Percentiles rank a stretch among this genome's conserved stretches.
phyloP scores from a whole-genome alignment of 1,140 invertebrate genomes.

The Drosophila suzukii region DNA sequence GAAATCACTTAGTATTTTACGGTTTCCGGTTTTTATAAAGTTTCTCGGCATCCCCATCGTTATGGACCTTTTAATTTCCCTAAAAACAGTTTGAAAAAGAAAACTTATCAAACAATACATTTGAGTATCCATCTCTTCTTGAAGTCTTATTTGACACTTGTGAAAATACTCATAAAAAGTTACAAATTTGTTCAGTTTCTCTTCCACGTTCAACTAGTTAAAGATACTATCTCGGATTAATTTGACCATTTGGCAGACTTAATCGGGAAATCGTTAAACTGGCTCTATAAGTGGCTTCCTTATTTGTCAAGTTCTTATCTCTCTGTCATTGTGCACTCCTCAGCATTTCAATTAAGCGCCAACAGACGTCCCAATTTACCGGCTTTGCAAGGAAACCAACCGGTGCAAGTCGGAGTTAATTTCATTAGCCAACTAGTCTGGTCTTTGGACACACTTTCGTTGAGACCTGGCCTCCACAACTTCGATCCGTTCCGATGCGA shows the following conservation, averaged over 20 bases:
- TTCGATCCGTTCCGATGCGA: slow-evolving; percentile 44
- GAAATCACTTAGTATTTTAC: neutral
- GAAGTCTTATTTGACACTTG: too few species aligned
- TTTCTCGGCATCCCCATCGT: neutral
- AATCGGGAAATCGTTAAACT: slow-evolving; percentile 35
- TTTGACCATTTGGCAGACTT: slow-evolving; percentile 32
- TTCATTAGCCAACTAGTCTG: slow-evolving; percentile 46
- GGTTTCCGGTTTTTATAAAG: neutral
- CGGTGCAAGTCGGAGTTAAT: slow-evolving; percentile 29
- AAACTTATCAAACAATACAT: too few species aligned
- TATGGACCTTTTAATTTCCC: too few species aligned
- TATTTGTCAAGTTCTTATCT: slow-evolving; percentile 47
- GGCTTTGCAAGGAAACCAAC: slow-evolving; percentile 27
- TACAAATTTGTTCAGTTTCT: neutral
- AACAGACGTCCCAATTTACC: slow-evolving; percentile 32
- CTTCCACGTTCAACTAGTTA: neutral
- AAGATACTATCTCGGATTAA: slow-evolving; percentile 24
- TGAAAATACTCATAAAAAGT: too few species aligned
- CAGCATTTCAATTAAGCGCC: slow-evolving; percentile 47
- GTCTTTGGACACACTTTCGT: slow-evolving; percentile 62
- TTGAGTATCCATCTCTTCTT: too few species aligned
- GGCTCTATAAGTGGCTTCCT: slow-evolving; percentile 36
- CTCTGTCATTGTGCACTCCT: slow-evolving; percentile 16
- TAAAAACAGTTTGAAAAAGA: too few species aligned
- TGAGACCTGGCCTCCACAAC: slow-evolving; percentile 25